A percentile compares a stretch with the other conserved stretches of the same genome.
Conservation (phyloP, 2,113 vertebrate genomes). For the Dicrurus megarhynchus region DNA sequence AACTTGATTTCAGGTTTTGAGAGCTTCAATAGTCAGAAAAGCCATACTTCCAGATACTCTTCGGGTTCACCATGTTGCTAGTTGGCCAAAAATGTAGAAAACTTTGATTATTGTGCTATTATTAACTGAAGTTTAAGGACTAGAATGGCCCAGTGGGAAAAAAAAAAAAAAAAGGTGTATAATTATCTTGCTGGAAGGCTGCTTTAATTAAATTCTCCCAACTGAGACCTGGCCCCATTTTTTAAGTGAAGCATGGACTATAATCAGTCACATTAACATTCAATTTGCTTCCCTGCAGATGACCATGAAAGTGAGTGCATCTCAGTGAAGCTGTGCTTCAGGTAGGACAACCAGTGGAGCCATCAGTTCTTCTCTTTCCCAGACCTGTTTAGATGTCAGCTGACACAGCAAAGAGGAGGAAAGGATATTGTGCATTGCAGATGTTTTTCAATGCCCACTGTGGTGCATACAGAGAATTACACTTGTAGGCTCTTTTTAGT, state of each 20-base stretch:
- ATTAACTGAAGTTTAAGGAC: constrained; percentile 39
- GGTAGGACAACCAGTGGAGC: background rate
- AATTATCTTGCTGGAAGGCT: constrained; percentile 55
- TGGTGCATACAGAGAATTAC: background rate
- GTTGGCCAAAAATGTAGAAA: background rate
- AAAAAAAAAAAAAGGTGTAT: background rate
- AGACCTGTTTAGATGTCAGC: background rate
- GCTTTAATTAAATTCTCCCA: constrained; percentile 66
- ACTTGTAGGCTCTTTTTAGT: background rate
- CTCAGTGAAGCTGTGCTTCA: background rate
- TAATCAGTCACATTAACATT: constrained; percentile 27
- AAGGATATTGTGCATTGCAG: background rate
- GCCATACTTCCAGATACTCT: background rate
- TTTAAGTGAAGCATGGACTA: constrained; percentile 30
- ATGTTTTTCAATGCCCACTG: background rate
- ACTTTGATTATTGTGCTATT: constrained; percentile 4
- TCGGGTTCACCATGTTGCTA: background rate
- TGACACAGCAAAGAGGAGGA: background rate
- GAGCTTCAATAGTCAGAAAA: background rate
- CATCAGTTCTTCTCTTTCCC: background rate
- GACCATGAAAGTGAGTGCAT: background rate
- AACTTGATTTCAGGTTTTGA: background rate
- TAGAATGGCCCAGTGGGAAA: background rate
- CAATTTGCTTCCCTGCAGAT: constrained; percentile 6
- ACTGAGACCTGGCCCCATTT: constrained; percentile 40